Evolutionary conservation across 2,888 invertebrate genomes (phyloP), one percentile per base, ranked within the genome.

Genomic region (Cheilosia grossa): DNA sequence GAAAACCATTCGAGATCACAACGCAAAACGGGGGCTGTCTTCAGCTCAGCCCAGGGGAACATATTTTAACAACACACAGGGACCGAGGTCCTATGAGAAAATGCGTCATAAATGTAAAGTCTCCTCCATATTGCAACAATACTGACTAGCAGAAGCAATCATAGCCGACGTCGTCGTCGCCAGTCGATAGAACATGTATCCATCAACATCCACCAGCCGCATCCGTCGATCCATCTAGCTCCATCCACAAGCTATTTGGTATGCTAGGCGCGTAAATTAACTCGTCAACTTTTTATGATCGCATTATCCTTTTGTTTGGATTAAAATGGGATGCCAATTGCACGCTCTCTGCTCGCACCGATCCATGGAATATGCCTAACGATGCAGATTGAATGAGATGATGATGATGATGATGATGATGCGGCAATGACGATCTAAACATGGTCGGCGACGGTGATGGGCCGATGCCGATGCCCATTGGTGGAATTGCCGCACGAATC

Each of bases 231-330:
- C 73, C 51, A 72, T 15, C 53, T 47, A 54, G 58, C 56, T 30
- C 61, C 21, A 79, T 75, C 66, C 21, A 61, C 72, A 67, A 83
- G 77, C 86, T 83, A 87, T 88, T 88, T 88, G 87, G 88, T 87
- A 88, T 88, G 87, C 88, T 70, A 87, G 86, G 86, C 88, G 88
- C 87, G 88, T 88, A 88, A 88, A 88, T 88, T 88, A 88, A 88
- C 88, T 88, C 88, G 88, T 88, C 88, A 88, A 88, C 87, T 88
- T 88, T 88, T 88, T 88, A 88, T 88, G 87, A 88, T 82, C 87
- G 83, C 83, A 69, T 86, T 78, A 81, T 87, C 80, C 87, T 87
- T 85, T 86, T 87, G 87, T 86, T 82, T 87, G 74, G 85, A 86
- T 86, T 82, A 78, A 75, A 87, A 86, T 81, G 74, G 87, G 78